phyloP scores from a whole-genome alignment of 2,113 vertebrate species.

The Caranx ignobilis region DNA sequence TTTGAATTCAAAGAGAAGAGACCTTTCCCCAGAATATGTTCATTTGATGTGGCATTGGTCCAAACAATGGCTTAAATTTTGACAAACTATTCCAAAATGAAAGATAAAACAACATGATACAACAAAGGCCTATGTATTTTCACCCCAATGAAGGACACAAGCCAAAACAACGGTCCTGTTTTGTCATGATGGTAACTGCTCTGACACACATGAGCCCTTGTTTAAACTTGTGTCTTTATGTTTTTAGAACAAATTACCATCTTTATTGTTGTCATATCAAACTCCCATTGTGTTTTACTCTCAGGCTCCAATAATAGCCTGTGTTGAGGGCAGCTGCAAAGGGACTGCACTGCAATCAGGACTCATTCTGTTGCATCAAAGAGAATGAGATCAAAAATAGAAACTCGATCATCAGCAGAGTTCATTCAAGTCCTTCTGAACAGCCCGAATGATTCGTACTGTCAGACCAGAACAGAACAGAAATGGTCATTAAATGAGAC shows the following conservation, averaged over 20 bases:
- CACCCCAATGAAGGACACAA: too few species aligned
- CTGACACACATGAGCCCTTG: too few species aligned
- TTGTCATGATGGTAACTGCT: neutral
- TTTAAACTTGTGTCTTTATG: neutral
- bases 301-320: neutral
- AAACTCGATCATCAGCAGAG: conserved; percentile 16
- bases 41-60: too few species aligned
- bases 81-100: too few species aligned
- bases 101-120: too few species aligned
- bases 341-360: conserved; percentile 8
- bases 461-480: neutral
- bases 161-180: neutral
- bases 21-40: too few species aligned
- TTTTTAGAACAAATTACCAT: neutral
- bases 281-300: neutral
- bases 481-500: neutral
- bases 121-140: too few species aligned
- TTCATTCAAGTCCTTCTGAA: neutral
- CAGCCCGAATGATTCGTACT: neutral
- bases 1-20: too few species aligned
- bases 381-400: neutral
- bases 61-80: too few species aligned
- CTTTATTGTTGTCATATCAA: neutral
- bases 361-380: conserved; percentile 5
- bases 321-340: neutral